These are phyloP conservation scores for Drosophila anceps DNA, from an alignment of 2,888 invertebrate genomes.

Conservation along the genomic window DNA sequence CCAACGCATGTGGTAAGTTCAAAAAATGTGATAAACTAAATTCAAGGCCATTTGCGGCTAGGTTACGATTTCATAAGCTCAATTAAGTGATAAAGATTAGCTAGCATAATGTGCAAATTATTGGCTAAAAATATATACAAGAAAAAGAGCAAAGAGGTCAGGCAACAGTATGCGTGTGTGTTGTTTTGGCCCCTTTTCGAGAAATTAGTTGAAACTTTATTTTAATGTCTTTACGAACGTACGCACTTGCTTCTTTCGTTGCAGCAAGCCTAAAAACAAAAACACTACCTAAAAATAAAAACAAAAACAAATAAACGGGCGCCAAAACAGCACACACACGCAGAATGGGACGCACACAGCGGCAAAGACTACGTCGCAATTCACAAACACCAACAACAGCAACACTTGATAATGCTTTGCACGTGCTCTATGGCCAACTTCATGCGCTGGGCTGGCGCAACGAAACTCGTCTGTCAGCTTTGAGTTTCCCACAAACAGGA, in stretches of 20 bases:
- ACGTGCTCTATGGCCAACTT: conserved; percentile 69
- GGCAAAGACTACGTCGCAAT: conserved; percentile 56
- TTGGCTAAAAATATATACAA: conserved; percentile 4
- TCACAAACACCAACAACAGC: conserved; percentile 9
- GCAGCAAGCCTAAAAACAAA: conserved; percentile 68
- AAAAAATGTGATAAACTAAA: not conserved
- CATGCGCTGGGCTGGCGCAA: conserved; percentile 86
- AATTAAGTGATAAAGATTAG: conserved; percentile 29
- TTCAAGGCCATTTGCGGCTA: conserved; percentile 67
- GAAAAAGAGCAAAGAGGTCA: conserved; percentile 53
- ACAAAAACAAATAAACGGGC: conserved; percentile 16
- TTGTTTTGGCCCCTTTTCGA: conserved; percentile 76
- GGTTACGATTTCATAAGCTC: conserved; percentile 76
- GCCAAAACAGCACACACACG: conserved; percentile 35
- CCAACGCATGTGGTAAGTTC: conserved; percentile 69
- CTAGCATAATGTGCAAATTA: not conserved
- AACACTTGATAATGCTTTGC: conserved; percentile 35
- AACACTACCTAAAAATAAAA: conserved; percentile 34
- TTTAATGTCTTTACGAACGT: conserved; percentile 40
- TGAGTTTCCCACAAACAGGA: conserved; percentile 89
- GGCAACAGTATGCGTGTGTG: conserved; percentile 75
- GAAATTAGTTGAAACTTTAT: conserved; percentile 17
- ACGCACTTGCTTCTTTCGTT: conserved; percentile 77
- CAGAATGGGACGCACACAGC: conserved; percentile 81
- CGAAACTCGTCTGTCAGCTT: conserved; percentile 87